Percentiles rank a stretch among this genome's conserved stretches.
phyloP scores from a whole-genome alignment of 2,113 vertebrate genomes.

The Oceanodroma tethys region DNA sequence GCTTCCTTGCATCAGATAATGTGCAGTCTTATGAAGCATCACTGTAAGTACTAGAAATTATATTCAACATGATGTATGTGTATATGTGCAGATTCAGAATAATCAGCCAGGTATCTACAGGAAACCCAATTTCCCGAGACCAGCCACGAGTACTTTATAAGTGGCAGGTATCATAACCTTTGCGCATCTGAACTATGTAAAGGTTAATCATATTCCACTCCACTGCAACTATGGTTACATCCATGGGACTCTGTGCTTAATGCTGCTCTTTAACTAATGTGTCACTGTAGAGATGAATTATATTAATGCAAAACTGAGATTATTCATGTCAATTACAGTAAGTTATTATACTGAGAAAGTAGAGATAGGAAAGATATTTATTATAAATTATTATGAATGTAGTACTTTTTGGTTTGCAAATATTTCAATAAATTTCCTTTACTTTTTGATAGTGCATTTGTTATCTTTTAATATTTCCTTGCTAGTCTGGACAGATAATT shows the following conservation, averaged over 20 bases:
- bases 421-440: background rate
- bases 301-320: background rate
- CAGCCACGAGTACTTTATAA: background rate
- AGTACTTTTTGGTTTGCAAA: background rate
- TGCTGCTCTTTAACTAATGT: background rate
- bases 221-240: background rate
- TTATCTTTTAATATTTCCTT: background rate
- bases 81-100: background rate
- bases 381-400: background rate
- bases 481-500: background rate
- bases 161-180: background rate
- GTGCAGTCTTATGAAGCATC: background rate
- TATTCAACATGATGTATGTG: background rate
- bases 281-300: background rate
- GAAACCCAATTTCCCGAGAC: background rate
- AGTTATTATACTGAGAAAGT: background rate
- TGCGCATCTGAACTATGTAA: background rate
- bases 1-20: background rate
- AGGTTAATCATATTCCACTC: slow-evolving; percentile 11
- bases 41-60: background rate
- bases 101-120: background rate
- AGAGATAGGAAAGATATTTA: background rate
- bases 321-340: background rate
- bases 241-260: background rate
- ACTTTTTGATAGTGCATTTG: background rate